phyloP scores from a whole-genome alignment of 2,888 invertebrate species.

The Dioctria linearis region DNA sequence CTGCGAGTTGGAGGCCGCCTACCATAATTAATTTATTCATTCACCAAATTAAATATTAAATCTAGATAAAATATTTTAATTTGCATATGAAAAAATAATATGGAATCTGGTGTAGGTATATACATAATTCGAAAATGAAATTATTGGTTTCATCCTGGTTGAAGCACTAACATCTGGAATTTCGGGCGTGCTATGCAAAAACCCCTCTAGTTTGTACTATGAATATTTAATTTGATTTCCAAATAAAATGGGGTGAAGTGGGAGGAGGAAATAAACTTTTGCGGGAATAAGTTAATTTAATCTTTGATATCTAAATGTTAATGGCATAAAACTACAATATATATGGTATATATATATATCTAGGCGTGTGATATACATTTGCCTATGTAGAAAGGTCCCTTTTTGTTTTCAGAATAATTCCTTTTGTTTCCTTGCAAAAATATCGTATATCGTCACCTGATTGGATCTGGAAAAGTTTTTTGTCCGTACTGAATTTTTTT shows the following conservation, averaged over 20 bases:
- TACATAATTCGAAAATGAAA: neutral
- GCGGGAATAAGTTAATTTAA: neutral
- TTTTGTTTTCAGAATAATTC: no score
- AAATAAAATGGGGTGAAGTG: neutral
- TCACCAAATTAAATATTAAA: neutral
- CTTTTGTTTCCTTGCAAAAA: no score
- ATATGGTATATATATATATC: no score
- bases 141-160: neutral
- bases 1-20: neutral
- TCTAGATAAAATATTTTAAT: constrained; percentile 11
- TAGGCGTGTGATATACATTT: neutral
- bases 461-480: no score
- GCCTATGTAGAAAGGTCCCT: neutral
- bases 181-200: no score
- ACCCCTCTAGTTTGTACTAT: neutral
- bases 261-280: neutral
- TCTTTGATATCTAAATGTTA: neutral
- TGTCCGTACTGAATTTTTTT: no score
- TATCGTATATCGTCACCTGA: no score
- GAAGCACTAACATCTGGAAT: neutral
- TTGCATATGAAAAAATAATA: constrained; percentile 1
- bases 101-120: neutral
- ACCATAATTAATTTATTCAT: neutral
- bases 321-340: neutral
- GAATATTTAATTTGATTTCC: constrained; percentile 3